Conservation (phyloP, 2,797 vertebrate species). For the Trichosurus vulpecula region DNA sequence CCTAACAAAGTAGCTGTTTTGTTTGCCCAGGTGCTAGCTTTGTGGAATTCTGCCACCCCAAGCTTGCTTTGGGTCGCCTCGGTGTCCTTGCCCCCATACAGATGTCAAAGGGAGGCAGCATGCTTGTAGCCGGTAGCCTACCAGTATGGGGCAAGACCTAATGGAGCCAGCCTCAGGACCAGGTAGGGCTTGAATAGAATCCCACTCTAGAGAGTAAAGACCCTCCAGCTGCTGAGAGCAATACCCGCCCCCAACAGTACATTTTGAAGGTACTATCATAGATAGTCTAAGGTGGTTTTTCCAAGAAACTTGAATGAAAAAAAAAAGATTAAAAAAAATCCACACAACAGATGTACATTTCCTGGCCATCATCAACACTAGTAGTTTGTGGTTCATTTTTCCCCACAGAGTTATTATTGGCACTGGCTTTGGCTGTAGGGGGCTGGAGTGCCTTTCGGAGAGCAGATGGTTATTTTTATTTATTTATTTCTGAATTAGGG, state of each 20-base stretch:
- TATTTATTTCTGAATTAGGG: neutral
- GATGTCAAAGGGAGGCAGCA: neutral
- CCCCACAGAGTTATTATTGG: conserved; percentile 14
- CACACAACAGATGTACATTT: conserved; percentile 12
- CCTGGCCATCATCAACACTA: conserved; percentile 11
- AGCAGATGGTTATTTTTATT: neutral
- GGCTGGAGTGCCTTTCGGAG: neutral
- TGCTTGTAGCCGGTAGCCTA: neutral
- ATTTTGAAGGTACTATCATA: neutral
- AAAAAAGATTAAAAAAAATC: neutral
- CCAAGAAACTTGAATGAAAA: neutral
- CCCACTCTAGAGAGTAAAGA: neutral
- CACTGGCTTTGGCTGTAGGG: neutral
- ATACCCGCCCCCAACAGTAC: neutral
- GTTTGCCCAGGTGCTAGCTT: neutral
- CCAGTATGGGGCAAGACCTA: neutral
- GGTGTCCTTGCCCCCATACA: neutral
- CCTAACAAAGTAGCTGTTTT: neutral
- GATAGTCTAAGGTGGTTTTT: neutral
- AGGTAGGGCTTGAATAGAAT: neutral
- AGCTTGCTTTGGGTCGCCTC: neutral
- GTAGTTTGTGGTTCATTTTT: conserved; percentile 8
- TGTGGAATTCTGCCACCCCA: neutral
- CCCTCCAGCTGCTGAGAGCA: neutral
- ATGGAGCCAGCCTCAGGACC: neutral